Evolutionary conservation across 2,113 vertebrate species (phyloP), one percentile per base, ranked within the genome.

Genomic region (Paradoxurus hermaphroditus): DNA sequence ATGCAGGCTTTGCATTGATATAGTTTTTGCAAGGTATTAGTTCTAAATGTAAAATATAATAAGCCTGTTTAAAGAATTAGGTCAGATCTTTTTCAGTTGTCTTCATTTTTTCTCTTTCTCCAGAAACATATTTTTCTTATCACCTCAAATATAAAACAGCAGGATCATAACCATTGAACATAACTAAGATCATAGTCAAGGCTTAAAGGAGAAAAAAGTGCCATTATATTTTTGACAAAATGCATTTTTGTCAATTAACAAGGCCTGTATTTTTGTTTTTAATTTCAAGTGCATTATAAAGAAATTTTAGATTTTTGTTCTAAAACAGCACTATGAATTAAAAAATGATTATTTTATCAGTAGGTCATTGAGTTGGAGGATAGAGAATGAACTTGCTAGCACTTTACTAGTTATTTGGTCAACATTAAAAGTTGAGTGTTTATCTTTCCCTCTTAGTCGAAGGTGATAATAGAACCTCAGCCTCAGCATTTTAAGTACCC

Each of bases 51-150:
- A 82, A 53, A 95, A 59, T 53, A 36, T 12, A 49, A 49, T 11
- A 65, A 65, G 15, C 16, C 5, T 88, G 29, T 83, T 94, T 67
- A 94, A 86, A 88, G 90, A 95, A 95, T 94, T 77, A 93, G 29
- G 70, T 51, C 68, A 87, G 36, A 53, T 85, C 19, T 86, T 29
- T 94, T 95, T 92, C 44, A 62, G 3, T 83, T 90, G 29, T 92
- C 68, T 94, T 92, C 18, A 81, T 81, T 95, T 89, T 51, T 14
- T 81, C 27, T 53, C 12, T 21, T 90, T 96, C 18, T 82, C 13
- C 27, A 63, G 59, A 34, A 67, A 46, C 31, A 25, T 59, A 39
- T 73, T 94, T 75, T 89, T 4, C 9, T 56, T 89, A 94, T 92
- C 29, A 62, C 12, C 18, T 16, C 13, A n/a, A 79, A 90, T 44